Percentiles rank a stretch among this genome's conserved stretches.
These are phyloP conservation scores for Nettapus auritus DNA, from an alignment of 2,113 vertebrate genomes.

Conservation along the genomic window DNA sequence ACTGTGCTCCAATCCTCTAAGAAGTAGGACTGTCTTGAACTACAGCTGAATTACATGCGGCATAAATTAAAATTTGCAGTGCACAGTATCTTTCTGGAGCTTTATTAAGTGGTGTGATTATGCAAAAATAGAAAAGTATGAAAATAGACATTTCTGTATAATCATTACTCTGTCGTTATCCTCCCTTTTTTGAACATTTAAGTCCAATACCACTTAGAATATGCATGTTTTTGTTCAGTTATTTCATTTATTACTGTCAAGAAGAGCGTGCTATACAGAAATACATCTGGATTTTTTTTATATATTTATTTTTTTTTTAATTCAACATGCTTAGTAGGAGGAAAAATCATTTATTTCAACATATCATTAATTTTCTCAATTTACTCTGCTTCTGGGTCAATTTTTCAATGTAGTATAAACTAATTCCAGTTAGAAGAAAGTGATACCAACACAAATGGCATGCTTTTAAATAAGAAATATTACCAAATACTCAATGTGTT, in stretches of 20 bases:
- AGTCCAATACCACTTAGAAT: slow-evolving; percentile 45
- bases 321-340: neutral
- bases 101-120: slow-evolving; percentile 66
- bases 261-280: neutral
- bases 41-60: slow-evolving; percentile 45
- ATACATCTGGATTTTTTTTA: neutral
- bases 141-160: neutral
- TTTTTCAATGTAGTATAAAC: slow-evolving; percentile 46
- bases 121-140: slow-evolving; percentile 39
- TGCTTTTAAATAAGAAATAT: slow-evolving; percentile 45
- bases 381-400: neutral
- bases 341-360: neutral
- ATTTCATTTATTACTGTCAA: slow-evolving; percentile 38
- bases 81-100: neutral
- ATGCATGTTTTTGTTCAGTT: slow-evolving; percentile 12
- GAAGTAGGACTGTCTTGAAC: slow-evolving; percentile 27
- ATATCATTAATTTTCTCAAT: slow-evolving; percentile 38
- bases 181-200: neutral
- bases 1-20: slow-evolving; percentile 57
- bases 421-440: slow-evolving; percentile 30
- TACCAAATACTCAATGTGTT: neutral
- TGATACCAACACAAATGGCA: slow-evolving; percentile 21
- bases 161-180: slow-evolving; percentile 9
- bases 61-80: slow-evolving; percentile 64
- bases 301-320: neutral